Evolutionary conservation across 2,888 invertebrate genomes (phyloP), one percentile per base, ranked within the genome.

Genomic region (Callimorpha dominula): DNA sequence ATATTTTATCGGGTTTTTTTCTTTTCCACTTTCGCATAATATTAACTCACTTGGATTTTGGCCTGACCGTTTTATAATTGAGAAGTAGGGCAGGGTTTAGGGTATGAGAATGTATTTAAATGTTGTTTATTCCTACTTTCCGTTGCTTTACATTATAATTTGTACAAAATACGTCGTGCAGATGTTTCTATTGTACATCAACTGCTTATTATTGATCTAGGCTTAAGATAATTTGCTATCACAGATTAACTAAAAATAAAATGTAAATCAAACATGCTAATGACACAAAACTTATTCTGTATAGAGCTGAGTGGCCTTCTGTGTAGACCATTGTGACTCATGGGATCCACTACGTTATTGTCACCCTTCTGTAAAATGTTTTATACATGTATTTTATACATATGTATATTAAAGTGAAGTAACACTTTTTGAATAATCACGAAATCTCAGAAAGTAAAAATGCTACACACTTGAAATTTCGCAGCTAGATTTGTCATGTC

Each of bases 1-100:
- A 63, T 78, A 81, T 82, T 83, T 79, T 14, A 14, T 65, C 17
- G 8, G 20, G 20, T 49, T 84, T 83, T 78, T 80, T 78, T 80
- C 70, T 78, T 75, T 75, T 70, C 57, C 68, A 73, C 66, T 57
- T 77, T 76, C 68, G 75, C 76, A 79, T 78, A 77, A 78, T 75
- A 77, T 81, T 82, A 76, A 78, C 74, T 73, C 79, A 74, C 65
- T 60, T 46, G 67, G 42, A 0, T 78, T 74, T 76, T 70, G 77
- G 64, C 74, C 12, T 6, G 7, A 14, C 60, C 60, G 31, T 60
- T 31, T 60, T 31, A 60, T 77, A 76, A 70, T 76, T 73, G 50
- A 43, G 31, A 1, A 31, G 31, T 31, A 31, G 31, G 31, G 31
- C 31, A 31, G 31, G 1, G 31, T 31, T 17, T 69, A 42, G 49